These are phyloP conservation scores for Heteromyza rotundicornis DNA, from an alignment of 2,888 invertebrate species.

Conservation along the genomic window DNA sequence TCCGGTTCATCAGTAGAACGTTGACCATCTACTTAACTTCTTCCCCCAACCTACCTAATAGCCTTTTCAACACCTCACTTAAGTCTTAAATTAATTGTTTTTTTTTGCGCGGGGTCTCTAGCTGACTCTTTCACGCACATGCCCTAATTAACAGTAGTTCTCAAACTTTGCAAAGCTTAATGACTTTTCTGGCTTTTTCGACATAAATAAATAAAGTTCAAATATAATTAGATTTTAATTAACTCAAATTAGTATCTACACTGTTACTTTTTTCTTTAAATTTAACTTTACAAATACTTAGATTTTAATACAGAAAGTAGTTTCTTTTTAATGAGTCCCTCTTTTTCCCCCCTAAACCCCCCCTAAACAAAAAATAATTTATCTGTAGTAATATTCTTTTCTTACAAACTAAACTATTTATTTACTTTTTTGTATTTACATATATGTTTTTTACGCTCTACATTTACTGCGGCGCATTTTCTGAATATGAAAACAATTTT, in stretches of 20 bases:
- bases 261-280: background rate
- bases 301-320: background rate
- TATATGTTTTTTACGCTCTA: background rate
- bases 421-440: background rate
- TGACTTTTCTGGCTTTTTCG: background rate
- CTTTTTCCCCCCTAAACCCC: too few relatives aligned
- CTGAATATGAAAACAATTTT: too few relatives aligned
- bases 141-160: background rate
- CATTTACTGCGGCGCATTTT: background rate
- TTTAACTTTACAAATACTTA: background rate
- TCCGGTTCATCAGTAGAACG: too few relatives aligned
- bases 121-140: background rate
- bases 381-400: too few relatives aligned
- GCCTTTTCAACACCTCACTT: slow-evolving; percentile 27
- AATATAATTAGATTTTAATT: background rate
- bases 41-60: slow-evolving; percentile 22
- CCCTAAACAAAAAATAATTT: too few relatives aligned
- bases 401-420: background rate
- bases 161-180: background rate
- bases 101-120: background rate
- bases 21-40: too few relatives aligned
- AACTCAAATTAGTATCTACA: background rate
- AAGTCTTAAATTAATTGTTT: slow-evolving; percentile 35
- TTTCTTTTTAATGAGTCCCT: background rate
- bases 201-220: background rate